Percentiles rank a stretch among this genome's conserved stretches.
These are phyloP conservation scores for Luscinia megarhynchos DNA, from an alignment of 2,797 vertebrate species.

Conservation along the genomic window DNA sequence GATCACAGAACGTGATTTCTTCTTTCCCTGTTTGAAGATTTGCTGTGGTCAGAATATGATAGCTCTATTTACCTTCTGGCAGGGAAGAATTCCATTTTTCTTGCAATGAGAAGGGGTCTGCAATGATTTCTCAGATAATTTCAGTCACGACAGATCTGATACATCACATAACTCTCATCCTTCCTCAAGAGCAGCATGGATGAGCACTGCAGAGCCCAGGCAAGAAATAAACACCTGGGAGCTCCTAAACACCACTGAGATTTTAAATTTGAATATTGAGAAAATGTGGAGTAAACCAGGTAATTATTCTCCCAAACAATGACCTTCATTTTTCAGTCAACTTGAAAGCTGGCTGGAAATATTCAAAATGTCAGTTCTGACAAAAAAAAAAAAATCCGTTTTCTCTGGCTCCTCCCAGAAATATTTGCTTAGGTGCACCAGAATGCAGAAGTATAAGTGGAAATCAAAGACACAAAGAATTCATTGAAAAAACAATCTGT, in stretches of 20 bases:
- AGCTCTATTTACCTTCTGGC: neutral
- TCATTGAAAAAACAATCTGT: slow-evolving; percentile 14
- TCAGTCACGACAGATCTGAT: rapidly evolving
- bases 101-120: neutral
- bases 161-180: neutral
- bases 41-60: neutral
- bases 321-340: neutral
- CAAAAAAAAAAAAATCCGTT: neutral
- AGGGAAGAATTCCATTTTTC: neutral
- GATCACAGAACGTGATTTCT: neutral
- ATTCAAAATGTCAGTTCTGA: neutral
- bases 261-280: neutral
- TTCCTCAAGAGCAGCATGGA: neutral
- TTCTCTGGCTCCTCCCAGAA: neutral
- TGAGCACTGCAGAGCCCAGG: neutral
- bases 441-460: slow-evolving; percentile 11
- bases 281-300: neutral
- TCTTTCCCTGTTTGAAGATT: neutral
- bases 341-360: neutral
- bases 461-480: slow-evolving; percentile 29
- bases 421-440: neutral
- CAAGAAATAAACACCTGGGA: neutral
- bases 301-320: neutral
- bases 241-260: neutral
- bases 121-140: neutral